Conservation (phyloP, 2,113 vertebrate genomes). For the Ctenomys sociabilis region DNA sequence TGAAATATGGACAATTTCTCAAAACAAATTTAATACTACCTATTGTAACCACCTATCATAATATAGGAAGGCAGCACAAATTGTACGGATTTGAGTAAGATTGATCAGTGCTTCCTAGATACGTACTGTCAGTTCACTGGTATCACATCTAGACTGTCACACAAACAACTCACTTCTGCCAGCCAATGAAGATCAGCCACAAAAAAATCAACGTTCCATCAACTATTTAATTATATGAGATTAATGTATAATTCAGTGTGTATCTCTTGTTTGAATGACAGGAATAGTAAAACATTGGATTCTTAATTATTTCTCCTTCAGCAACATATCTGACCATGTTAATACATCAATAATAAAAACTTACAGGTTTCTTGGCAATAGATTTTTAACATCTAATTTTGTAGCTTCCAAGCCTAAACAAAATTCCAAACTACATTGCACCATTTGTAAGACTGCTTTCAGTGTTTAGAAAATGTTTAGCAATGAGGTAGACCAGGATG, state of each 20-base stretch:
- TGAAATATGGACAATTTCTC: neutral
- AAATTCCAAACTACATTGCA: constrained; percentile 9
- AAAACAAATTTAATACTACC: neutral
- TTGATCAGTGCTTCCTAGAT: neutral
- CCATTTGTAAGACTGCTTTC: neutral
- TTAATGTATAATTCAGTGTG: too few relatives aligned
- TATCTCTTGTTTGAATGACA: too few relatives aligned
- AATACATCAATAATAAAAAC: neutral
- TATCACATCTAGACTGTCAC: neutral
- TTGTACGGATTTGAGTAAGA: neutral
- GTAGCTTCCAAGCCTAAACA: neutral
- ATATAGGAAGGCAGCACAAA: neutral
- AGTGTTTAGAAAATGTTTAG: neutral
- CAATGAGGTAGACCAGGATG: neutral
- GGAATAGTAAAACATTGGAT: too few relatives aligned
- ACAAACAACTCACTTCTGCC: neutral
- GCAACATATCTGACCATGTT: too few relatives aligned
- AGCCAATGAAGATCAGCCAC: neutral
- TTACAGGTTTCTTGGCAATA: neutral
- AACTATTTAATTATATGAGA: too few relatives aligned
- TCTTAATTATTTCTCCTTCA: too few relatives aligned
- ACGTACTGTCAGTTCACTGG: neutral
- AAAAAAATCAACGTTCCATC: neutral
- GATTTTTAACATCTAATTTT: neutral
- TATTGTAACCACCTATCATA: neutral